Evolutionary conservation across 2,888 invertebrate genomes (phyloP), one percentile per base, ranked within the genome.

Genomic region (Cephus pulcher): DNA sequence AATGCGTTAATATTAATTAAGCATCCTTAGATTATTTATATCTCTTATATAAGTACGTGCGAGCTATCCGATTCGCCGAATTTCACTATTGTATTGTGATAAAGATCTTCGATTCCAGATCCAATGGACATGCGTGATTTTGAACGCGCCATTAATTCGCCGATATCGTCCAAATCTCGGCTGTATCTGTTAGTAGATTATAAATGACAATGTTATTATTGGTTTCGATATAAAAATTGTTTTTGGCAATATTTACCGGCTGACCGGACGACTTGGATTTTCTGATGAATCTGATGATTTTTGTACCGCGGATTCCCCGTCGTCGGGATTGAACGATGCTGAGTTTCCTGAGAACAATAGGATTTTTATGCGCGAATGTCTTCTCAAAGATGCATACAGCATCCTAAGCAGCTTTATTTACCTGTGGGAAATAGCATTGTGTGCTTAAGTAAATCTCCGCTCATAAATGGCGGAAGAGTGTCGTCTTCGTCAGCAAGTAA

Each of bases 401-500:
- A 68, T 23, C 34, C 34, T 76, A 37, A 69, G n/a, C 32, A 30
- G 3, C 11, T 34, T 40, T 12, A 32, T 76, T 80, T 87, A 90
- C 92, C 92, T 81, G 93, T 92, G 78, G 92, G 92, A 84, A 93
- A 93, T 71, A 94, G 88, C 88, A 94, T 93, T 35, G 93, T 93
- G 79, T 93, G 93, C 83, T 93, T 93, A 76, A 96, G 93, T 88
- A 95, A 95, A 88, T 96, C 96, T 23, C 95, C 95, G 86, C 95
- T 95, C 83, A 96, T 93, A 92, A 96, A 96, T 1, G 96, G 95
- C 80, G 96, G 95, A 84, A 96, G 91, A 87, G 95, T 95, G 82
- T 94, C 94, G 84, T 95, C 95, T 74, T 93, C 93, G 85, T 93
- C 93, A 76, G 92, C 93, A 80, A 90, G 92, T 79, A 93, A 93